These are phyloP conservation scores for Epiperipatus broadwayi DNA, from an alignment of 2,888 invertebrate genomes.

Conservation along the genomic window DNA sequence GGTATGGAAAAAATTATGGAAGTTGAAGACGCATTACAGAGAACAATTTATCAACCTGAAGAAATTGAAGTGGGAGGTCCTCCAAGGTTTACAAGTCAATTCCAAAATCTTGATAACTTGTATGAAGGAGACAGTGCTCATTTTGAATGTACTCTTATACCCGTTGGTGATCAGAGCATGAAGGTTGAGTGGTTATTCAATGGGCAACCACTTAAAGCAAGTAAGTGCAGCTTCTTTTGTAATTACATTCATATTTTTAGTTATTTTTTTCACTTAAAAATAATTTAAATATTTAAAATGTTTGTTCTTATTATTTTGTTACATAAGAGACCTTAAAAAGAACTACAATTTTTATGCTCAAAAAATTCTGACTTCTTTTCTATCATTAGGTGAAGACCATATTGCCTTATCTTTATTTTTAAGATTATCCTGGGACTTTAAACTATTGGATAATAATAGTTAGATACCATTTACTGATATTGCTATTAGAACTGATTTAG, in stretches of 20 bases:
- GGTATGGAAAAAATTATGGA: constrained; percentile 76
- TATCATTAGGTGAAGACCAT: too few species aligned
- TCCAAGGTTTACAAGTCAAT: constrained; percentile 65
- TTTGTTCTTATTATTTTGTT: too few species aligned
- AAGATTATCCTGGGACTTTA: too few species aligned
- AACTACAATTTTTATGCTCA: too few species aligned
- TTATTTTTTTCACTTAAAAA: not conserved
- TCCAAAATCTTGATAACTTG: constrained; percentile 57
- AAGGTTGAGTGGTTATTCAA: constrained; percentile 91
- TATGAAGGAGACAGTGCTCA: constrained; percentile 91
- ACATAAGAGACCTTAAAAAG: too few species aligned
- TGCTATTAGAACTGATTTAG: too few species aligned
- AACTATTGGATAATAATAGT: too few species aligned
- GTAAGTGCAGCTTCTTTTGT: constrained; percentile 20
- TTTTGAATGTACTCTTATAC: constrained; percentile 86
- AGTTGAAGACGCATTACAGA: constrained; percentile 58
- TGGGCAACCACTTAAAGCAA: constrained; percentile 44
- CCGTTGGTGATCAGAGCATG: constrained; percentile 82
- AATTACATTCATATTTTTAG: constrained; percentile 13
- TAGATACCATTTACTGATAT: too few species aligned
- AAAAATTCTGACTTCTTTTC: too few species aligned
- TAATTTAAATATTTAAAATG: constrained; percentile 11
- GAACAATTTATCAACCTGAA: constrained; percentile 14
- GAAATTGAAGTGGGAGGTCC: constrained; percentile 61
- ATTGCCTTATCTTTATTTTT: too few species aligned